Evolutionary conservation across 1,140 invertebrate genomes (phyloP).

Genomic region (Proctacanthus coquilletti): DNA sequence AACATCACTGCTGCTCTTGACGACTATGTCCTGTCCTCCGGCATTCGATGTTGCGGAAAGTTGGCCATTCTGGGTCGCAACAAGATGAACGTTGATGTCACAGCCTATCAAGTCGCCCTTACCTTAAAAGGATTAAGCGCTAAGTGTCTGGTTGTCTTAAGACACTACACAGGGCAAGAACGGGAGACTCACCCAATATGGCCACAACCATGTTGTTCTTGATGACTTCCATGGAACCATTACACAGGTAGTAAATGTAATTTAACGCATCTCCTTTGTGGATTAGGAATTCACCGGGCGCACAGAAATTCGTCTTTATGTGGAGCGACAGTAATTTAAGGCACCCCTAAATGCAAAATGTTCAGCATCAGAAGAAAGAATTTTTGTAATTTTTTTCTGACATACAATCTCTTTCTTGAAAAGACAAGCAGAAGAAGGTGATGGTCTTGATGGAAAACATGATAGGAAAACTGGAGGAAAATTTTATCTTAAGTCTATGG

Average conservation of each 20-base stretch:
- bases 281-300: slow-evolving; percentile 92
- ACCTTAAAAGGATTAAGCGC: slow-evolving; percentile 53
- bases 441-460: too few relatives aligned
- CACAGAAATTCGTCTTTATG: slow-evolving; percentile 83
- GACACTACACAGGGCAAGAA: too few relatives aligned
- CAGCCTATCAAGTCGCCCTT: slow-evolving; percentile 94
- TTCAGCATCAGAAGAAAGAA: too few relatives aligned
- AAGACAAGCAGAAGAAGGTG: not conserved
- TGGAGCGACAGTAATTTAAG: slow-evolving; percentile 80
- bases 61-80: slow-evolving; percentile 37
- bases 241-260: slow-evolving; percentile 91
- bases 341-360: slow-evolving; percentile 57
- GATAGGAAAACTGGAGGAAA: not conserved
- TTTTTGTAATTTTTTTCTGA: too few relatives aligned
- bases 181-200: slow-evolving; percentile 66
- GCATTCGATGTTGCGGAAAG: slow-evolving; percentile 34
- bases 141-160: too few relatives aligned
- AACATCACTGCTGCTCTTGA: slow-evolving; percentile 88
- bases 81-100: slow-evolving; percentile 70
- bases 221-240: slow-evolving; percentile 97
- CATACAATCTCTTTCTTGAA: too few relatives aligned
- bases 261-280: slow-evolving; percentile 93
- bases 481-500: not conserved
- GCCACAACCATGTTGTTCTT: slow-evolving; percentile 97
- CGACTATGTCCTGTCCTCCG: slow-evolving; percentile 55